phyloP scores from a whole-genome alignment of 2,113 vertebrate genomes.

The Ginglymostoma cirratum region DNA sequence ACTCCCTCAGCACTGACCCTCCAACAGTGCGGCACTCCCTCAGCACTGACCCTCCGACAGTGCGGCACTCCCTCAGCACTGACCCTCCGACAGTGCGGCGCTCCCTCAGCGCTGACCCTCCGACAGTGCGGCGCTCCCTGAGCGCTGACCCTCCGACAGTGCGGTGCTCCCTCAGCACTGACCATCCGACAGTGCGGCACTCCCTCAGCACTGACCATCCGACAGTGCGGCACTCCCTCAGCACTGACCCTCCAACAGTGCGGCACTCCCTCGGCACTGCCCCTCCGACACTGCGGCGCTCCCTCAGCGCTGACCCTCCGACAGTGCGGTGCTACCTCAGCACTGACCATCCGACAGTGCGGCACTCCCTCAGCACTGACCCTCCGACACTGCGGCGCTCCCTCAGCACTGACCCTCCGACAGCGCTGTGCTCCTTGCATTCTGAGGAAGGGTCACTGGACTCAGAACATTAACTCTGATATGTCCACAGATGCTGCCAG shows the following conservation, averaged over 20 bases:
- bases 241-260: background rate
- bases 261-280: background rate
- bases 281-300: background rate
- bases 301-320: background rate
- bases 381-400: background rate
- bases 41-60: background rate
- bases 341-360: background rate
- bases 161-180: background rate
- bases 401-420: background rate
- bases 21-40: background rate
- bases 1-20: background rate
- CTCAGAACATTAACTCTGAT: too few species aligned
- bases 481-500: too few species aligned
- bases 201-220: background rate
- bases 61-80: background rate
- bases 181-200: background rate
- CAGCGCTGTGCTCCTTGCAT: background rate
- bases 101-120: background rate
- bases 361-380: background rate
- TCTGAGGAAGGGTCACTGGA: too few species aligned
- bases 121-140: background rate
- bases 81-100: background rate
- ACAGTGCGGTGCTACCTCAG: background rate
- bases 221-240: background rate
- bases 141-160: background rate